These are phyloP conservation scores for Pempheris klunzingeri DNA, from an alignment of 2,797 vertebrate species.

Conservation along the genomic window DNA sequence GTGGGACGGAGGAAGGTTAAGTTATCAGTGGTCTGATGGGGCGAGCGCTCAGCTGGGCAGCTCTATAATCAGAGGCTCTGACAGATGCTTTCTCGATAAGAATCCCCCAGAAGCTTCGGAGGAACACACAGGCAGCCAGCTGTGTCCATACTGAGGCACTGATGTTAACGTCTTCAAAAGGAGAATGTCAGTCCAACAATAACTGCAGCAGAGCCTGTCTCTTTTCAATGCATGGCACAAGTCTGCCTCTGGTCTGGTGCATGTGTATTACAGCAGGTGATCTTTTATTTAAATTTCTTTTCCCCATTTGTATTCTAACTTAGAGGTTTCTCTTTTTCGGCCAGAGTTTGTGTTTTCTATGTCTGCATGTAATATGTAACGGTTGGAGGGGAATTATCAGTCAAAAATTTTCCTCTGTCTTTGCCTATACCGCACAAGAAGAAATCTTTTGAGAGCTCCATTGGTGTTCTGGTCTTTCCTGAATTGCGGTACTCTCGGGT, in stretches of 20 bases:
- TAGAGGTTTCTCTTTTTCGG: neutral
- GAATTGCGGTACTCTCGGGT: slow-evolving; percentile 79
- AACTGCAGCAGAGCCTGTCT: slow-evolving; percentile 44
- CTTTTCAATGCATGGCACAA: slow-evolving; percentile 36
- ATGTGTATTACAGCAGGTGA: slow-evolving; percentile 42
- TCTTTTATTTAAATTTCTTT: neutral
- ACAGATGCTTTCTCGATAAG: slow-evolving; percentile 85
- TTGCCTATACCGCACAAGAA: slow-evolving; percentile 77
- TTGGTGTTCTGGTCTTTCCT: slow-evolving; percentile 81
- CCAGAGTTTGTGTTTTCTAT: slow-evolving; percentile 21
- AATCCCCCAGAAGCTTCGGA: slow-evolving; percentile 57
- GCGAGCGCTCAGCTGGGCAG: slow-evolving; percentile 57
- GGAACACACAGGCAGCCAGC: slow-evolving; percentile 66
- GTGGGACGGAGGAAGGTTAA: slow-evolving; percentile 67
- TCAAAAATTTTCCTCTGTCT: slow-evolving; percentile 42
- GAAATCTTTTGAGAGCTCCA: slow-evolving; percentile 69
- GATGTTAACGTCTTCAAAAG: slow-evolving; percentile 67
- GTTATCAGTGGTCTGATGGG: slow-evolving; percentile 74
- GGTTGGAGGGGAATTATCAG: slow-evolving; percentile 45
- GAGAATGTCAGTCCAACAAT: slow-evolving; percentile 57
- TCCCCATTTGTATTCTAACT: slow-evolving; percentile 8
- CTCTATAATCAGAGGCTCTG: slow-evolving; percentile 72
- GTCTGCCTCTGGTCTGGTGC: slow-evolving; percentile 22
- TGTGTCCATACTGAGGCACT: slow-evolving; percentile 56
- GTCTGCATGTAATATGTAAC: slow-evolving; percentile 34